Base-by-base conservation (phyloP, 2,888 invertebrate species). In the Idaea straminata region DNA sequence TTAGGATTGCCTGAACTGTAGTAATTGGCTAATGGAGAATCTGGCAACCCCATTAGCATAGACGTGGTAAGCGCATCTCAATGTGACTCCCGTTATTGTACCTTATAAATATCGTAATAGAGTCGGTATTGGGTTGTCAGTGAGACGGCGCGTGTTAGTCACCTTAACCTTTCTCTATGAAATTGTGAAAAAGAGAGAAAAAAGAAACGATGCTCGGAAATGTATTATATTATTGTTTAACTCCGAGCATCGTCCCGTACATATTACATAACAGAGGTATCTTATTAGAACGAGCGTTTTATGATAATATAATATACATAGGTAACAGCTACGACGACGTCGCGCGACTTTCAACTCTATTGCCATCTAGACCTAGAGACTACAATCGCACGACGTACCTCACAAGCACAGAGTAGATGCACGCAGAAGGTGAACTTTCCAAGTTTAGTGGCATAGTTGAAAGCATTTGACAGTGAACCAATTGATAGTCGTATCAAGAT, bases 181-280 rank as follows among this genome's bases (percentile, higher is more conserved):
- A 47, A 7, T 47, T 47, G 47, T 47, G 7, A 47, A 47, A 3
- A 47, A 47, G 10, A 13, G 47, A 47, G 13, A 13, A 47, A 47
- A 47, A 47, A 47, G 47, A 47, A 47, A 47, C 47, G 47, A 47
- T 47, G 47, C 47, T 47, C 47, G 6, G 36, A 61, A 25, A 25
- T 25, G 25, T 25, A 25, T 25, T 25, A 25, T 25, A 25, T 25
- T 25, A 25, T 25, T 25, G 25, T 25, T 6, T 36, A 47, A 15
- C 25, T 68, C 72, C 77, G 60, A 81, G 74, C 78, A 80, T 69
- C 81, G 78, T 77, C 76, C 83, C 80, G 81, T 83, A 84, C 84
- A 83, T 75, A 74, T 7, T 47, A 69, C 73, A 77, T 67, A 77
- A 77, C 72, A 71, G 74, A 75, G 68, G 74, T 73, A 74, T 77